Base-by-base conservation (phyloP, 2,797 vertebrate species). In the Melanotaenia pygmaea region DNA sequence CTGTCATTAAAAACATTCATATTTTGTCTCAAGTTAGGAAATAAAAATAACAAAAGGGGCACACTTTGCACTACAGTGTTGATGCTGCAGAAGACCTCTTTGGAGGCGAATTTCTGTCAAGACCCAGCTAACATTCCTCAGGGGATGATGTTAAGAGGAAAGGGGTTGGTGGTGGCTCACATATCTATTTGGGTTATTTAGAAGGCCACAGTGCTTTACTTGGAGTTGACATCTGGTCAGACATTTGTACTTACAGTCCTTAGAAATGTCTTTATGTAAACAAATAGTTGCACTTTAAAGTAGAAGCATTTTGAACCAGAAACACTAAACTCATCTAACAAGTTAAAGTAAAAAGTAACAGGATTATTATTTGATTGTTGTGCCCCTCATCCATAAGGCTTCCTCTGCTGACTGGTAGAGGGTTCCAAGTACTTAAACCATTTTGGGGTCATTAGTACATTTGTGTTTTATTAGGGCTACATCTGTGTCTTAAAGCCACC, bases 141-240 rank as follows among this genome's bases (percentile, higher is more conserved):
- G 26, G 77, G 79, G 62, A 77, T 67, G 34, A 61, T 67, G 77
- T 57, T 66, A 61, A 63, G 12, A 71, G 65, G 75, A 86, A 88
- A 75, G 62, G 74, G 85, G 85, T 81, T 70, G 57, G 64, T 34
- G 61, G 54, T 59, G 67, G 82, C 72, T 87, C 81, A 76, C 67
- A 82, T 76, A 67, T 75, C 71, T 35, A 1, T n/a, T 16, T 56
- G 71, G 63, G 45, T 59, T 72, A 32, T 76, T 83, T 78, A 51
- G 30, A 72, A 76, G 88, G 69, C 32, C 60, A 34, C 67, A 54
- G 78, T 80, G 79, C 62, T 62, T 69, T 35, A 5, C 66, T 72
- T 68, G 72, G 28, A 85, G 79, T 37, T 73, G 66, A 69, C 74
- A 71, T 65, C 2, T 34, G 38, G 83, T 76, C 68, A 64, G 24